These are phyloP conservation scores for Dusona sp. DNA, from an alignment of 2,888 invertebrate genomes.

Conservation along the genomic window DNA sequence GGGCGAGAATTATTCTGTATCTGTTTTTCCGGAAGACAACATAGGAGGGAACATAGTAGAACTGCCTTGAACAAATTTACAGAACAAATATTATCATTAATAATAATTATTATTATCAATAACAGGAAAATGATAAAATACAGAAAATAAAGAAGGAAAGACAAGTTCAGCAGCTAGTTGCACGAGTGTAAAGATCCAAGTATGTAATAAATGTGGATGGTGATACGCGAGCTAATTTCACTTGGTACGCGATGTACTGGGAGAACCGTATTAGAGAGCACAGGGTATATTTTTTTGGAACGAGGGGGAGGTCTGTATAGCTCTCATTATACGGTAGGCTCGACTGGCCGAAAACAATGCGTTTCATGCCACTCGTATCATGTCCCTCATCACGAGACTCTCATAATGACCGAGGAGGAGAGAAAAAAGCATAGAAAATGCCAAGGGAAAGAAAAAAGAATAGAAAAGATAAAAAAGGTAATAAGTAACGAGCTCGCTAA, in stretches of 20 bases:
- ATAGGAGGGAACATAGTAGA: background rate
- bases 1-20: background rate
- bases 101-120: background rate
- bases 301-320: background rate
- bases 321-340: slow-evolving; percentile 12
- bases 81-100: background rate
- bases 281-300: background rate
- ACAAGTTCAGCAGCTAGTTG: background rate
- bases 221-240: slow-evolving; percentile 8
- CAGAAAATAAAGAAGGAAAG: background rate
- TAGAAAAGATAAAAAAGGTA: background rate
- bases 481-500: slow-evolving; percentile 13
- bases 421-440: background rate
- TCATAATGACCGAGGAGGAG: slow-evolving; percentile 3
- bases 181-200: background rate
- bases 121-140: background rate
- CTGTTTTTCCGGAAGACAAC: background rate
- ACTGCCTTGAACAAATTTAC: background rate
- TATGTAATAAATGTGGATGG: background rate
- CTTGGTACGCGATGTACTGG: background rate
- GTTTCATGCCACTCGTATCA: slow-evolving; percentile 48
- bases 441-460: background rate
- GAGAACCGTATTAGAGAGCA: background rate
- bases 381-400: slow-evolving; percentile 38
- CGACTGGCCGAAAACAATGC: slow-evolving; percentile 47